Conservation (phyloP, 2,113 vertebrate genomes). For the Crotalus viridis region DNA sequence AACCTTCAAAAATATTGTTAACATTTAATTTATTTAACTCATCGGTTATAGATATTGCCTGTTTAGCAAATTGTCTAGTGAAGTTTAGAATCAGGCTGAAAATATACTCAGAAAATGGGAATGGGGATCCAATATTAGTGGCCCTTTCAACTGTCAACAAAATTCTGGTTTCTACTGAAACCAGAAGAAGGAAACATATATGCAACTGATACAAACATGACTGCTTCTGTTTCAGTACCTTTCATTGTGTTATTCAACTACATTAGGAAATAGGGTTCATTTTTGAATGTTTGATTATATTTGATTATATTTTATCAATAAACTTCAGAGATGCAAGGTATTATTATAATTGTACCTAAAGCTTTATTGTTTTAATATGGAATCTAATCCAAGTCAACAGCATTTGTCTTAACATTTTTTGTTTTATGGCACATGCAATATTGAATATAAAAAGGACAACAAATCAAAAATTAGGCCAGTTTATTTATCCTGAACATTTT, state of each 20-base stretch:
- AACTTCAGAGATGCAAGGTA: background rate
- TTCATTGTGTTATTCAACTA: background rate
- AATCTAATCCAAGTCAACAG: background rate
- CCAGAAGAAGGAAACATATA: background rate
- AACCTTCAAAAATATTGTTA: conserved; percentile 23
- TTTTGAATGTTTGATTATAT: background rate
- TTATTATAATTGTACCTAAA: background rate
- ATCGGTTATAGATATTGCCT: conserved; percentile 28
- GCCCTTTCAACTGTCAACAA: background rate
- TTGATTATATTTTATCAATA: background rate
- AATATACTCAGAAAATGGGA: background rate
- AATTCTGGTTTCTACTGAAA: background rate
- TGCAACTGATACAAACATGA: background rate
- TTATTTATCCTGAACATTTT: background rate
- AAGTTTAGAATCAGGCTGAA: background rate
- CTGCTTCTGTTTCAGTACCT: background rate
- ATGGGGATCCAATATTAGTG: background rate
- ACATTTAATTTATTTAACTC: conserved; percentile 29
- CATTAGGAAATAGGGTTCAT: conserved; percentile 12
- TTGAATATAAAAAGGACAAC: background rate
- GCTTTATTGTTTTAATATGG: background rate
- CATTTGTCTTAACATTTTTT: background rate
- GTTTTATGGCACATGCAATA: background rate
- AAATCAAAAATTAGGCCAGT: background rate
- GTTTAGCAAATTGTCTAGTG: conserved; percentile 26